phyloP scores from a whole-genome alignment of 2,113 vertebrate species.

The Trachemys scripta region DNA sequence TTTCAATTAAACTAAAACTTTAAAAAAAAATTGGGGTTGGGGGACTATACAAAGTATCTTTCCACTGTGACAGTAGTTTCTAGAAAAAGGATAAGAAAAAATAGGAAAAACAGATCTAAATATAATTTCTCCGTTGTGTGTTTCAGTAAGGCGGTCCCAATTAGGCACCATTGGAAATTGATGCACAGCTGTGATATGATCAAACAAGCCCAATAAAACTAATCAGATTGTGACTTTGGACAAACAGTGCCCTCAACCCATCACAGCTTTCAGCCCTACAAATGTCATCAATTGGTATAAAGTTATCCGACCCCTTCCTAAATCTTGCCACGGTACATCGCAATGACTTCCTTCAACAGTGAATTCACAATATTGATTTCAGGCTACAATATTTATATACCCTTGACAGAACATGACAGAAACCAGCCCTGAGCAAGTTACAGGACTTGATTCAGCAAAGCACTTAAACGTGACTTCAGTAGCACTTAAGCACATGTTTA shows the following conservation, averaged over 20 bases:
- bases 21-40: not conserved
- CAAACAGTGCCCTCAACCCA: not conserved
- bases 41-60: not conserved
- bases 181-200: not conserved
- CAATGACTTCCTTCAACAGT: not conserved
- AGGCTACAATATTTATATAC: not conserved
- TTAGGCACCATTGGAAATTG: not conserved
- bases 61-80: not conserved
- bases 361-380: conserved; percentile 19
- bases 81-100: not conserved
- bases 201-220: not conserved
- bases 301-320: conserved; percentile 8
- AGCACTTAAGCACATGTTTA: accelerated
- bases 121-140: not conserved
- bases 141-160: not conserved
- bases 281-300: conserved; percentile 21
- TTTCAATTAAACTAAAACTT: not conserved
- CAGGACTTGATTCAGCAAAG: not conserved
- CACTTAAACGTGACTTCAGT: not conserved
- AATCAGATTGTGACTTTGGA: not conserved
- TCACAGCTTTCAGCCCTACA: conserved; percentile 7
- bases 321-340: not conserved
- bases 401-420: not conserved
- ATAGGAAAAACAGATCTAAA: not conserved
- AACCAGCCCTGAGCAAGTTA: not conserved